Base-by-base conservation (phyloP, 2,888 invertebrate genomes). In the Cepaea hortensis region DNA sequence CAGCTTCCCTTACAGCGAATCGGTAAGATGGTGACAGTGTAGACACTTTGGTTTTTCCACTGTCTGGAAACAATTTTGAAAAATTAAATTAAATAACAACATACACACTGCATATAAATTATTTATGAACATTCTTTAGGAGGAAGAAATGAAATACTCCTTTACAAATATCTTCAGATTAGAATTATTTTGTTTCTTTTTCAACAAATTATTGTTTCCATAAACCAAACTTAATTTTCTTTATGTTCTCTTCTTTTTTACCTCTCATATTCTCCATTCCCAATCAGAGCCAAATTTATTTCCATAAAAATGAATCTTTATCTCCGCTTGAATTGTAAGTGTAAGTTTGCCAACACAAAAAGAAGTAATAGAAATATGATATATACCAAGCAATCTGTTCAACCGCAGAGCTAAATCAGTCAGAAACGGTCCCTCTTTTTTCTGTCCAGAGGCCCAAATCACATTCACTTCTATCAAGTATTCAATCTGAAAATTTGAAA, bases 401-500 rank as follows among this genome's bases (percentile, higher is more conserved):
- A 92, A 35, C 89, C 73, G 62, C 85, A 46, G 76, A 88, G 85
- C 90, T 65, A 92, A 81, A 73, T 90, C 89, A 35, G 88, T 88
- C 81, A 75, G 87, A 13, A 80, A 70, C 46, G 86, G 72, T 7
- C 81, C 62, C 35, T 87, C 84, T 20, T 84, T 72, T 46, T 62
- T 73, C 68, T 50, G 89, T 81, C 18, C 90, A 88, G 11, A 91
- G 91, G 87, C 92, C 91, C 89, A 92, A 90, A 93, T 88, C 1
- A 93, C 91, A 68, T 90, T 92, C 83, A 96, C 95, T 84, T 95
- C 95, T n/a, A 91, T 91, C 6, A 89, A 86, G 86, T 92, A 93
- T 82, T 91, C 88, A 85, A 93, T 90, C 93, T 93, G 89, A 77
- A 90, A 88, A 61, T 15, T 35, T 23, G 13, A 35, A 79, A 86